Percentiles rank a stretch among this genome's conserved stretches.
Evolutionary conservation across 2,113 vertebrate species (phyloP).

Genomic region (Columba janthina): DNA sequence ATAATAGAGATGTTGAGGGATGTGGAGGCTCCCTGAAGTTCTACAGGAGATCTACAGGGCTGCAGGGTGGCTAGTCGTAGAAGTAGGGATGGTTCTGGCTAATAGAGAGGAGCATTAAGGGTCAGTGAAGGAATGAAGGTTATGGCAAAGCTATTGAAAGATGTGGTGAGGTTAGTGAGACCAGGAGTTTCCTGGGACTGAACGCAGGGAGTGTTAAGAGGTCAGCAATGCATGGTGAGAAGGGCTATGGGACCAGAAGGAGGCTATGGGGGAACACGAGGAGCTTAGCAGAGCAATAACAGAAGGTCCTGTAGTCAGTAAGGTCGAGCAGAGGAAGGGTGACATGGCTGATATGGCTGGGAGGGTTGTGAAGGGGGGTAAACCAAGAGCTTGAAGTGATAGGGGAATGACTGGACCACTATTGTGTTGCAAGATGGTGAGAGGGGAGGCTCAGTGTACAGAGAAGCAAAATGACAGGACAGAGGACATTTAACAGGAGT

Average conservation of each 20-base stretch:
- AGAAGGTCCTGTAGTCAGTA: neutral
- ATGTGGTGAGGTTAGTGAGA: neutral
- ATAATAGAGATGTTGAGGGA: neutral
- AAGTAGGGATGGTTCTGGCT: neutral
- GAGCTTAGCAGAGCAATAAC: neutral
- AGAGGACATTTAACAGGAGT: neutral
- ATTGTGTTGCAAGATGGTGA: neutral
- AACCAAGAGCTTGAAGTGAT: neutral
- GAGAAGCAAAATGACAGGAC: fast-evolving
- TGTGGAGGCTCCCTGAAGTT: neutral
- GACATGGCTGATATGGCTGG: neutral
- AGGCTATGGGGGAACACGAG: neutral
- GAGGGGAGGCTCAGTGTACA: neutral
- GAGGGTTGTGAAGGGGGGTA: neutral
- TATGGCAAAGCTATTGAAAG: neutral
- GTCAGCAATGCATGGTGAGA: neutral
- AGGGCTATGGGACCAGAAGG: neutral
- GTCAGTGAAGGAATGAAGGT: neutral
- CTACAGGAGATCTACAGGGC: neutral
- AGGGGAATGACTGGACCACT: neutral
- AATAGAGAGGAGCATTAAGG: neutral
- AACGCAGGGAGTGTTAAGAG: neutral
- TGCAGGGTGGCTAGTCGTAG: fast-evolving
- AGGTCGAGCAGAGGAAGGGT: neutral
- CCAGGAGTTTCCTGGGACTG: neutral